A percentile compares a stretch with the other conserved stretches of the same genome.
These are phyloP conservation scores for Crotalus tigris DNA, from an alignment of 2,113 vertebrate species.

Conservation along the genomic window DNA sequence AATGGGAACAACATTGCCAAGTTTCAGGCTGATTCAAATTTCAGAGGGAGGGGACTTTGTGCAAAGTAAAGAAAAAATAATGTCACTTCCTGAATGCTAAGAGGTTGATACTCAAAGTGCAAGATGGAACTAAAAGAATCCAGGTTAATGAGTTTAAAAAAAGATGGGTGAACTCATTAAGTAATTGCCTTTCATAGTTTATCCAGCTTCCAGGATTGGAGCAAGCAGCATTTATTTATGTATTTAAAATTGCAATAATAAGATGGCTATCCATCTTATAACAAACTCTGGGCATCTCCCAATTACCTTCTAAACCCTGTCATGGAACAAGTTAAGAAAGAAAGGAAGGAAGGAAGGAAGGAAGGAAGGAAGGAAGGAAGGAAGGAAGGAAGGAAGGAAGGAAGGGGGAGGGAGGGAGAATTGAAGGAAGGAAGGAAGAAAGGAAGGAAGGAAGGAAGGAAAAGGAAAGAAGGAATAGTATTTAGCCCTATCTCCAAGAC, in stretches of 20 bases:
- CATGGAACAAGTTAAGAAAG: neutral
- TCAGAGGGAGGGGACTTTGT: neutral
- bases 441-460: too few species aligned
- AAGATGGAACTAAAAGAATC: neutral
- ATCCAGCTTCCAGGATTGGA: neutral
- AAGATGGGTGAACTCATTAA: neutral
- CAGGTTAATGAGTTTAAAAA: neutral
- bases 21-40: neutral
- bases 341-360: neutral
- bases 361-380: too few species aligned
- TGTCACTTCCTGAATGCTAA: neutral
- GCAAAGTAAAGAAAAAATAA: neutral
- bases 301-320: neutral
- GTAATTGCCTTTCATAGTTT: neutral
- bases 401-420: neutral
- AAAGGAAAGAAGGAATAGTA: neutral
- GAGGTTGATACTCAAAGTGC: neutral
- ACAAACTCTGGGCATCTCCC: neutral
- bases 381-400: neutral
- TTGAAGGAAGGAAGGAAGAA: too few species aligned
- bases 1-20: neutral
- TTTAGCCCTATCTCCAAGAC: neutral
- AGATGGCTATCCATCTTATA: neutral
- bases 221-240: neutral
- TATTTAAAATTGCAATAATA: neutral